These are phyloP conservation scores for Listronotus oregonensis DNA, from an alignment of 1,140 invertebrate genomes.

Conservation along the genomic window DNA sequence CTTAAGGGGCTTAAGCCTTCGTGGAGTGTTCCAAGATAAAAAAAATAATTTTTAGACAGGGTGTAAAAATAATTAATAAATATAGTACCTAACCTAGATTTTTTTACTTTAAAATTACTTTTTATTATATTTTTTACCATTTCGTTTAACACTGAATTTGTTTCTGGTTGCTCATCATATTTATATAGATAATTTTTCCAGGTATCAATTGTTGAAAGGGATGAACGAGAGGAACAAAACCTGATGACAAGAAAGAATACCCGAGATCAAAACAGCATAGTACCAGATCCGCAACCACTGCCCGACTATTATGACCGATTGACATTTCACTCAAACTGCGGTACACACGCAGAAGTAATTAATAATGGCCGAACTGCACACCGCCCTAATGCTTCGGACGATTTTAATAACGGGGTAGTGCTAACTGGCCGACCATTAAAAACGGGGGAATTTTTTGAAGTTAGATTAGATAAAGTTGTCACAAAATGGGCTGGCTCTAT, in stretches of 20 bases:
- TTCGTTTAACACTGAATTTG: too few species aligned
- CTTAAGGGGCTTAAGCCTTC: too few species aligned
- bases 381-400: slow-evolving; percentile 88
- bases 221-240: slow-evolving; percentile 79
- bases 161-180: too few species aligned
- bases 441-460: slow-evolving; percentile 89
- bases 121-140: too few species aligned
- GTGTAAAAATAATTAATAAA: too few species aligned
- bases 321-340: slow-evolving; percentile 88
- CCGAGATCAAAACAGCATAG: slow-evolving; percentile 49
- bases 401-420: slow-evolving; percentile 97
- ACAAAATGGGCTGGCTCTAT: slow-evolving; percentile 96
- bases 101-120: too few species aligned
- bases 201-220: slow-evolving; percentile 81
- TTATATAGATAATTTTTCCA: slow-evolving; percentile 32
- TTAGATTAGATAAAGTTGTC: slow-evolving; percentile 83
- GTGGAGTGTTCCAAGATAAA: too few species aligned
- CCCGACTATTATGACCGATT: slow-evolving; percentile 68
- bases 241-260: slow-evolving; percentile 72
- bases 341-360: slow-evolving; percentile 88
- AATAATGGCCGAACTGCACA: slow-evolving; percentile 88
- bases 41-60: too few species aligned
- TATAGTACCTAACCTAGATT: too few species aligned
- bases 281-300: slow-evolving; percentile 45
- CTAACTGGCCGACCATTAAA: slow-evolving; percentile 83